Evolutionary conservation across 2,797 vertebrate genomes (phyloP).

Genomic region (Okamejei kenojei): DNA sequence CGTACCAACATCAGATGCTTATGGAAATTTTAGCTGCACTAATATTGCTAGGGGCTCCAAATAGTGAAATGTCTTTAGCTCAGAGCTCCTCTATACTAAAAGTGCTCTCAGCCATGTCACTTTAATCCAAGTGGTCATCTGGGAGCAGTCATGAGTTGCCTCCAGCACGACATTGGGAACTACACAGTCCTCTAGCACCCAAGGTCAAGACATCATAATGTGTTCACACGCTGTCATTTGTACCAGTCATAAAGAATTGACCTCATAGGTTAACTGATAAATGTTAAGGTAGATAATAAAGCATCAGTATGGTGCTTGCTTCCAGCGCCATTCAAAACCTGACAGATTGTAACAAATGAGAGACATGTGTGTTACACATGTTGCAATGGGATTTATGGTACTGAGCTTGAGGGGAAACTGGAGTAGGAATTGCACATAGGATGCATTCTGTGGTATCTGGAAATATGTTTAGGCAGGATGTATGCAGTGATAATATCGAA

Average conservation of each 20-base stretch:
- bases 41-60: background rate
- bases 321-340: background rate
- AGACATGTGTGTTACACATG: background rate
- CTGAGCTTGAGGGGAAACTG: background rate
- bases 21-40: background rate
- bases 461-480: background rate
- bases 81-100: background rate
- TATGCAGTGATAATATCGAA: background rate
- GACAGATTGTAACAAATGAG: background rate
- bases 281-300: background rate
- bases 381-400: background rate
- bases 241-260: background rate
- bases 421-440: background rate
- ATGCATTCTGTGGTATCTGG: background rate
- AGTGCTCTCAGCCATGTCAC: background rate
- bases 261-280: slow-evolving; percentile 15
- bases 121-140: background rate
- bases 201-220: background rate
- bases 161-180: background rate
- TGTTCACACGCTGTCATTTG: background rate
- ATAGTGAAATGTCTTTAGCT: background rate
- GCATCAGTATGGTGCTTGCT: background rate
- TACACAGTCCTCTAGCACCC: background rate
- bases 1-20: too few species aligned
- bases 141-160: background rate